These are phyloP conservation scores for Microcaecilia unicolor DNA, from an alignment of 2,797 vertebrate species.

Conservation along the genomic window DNA sequence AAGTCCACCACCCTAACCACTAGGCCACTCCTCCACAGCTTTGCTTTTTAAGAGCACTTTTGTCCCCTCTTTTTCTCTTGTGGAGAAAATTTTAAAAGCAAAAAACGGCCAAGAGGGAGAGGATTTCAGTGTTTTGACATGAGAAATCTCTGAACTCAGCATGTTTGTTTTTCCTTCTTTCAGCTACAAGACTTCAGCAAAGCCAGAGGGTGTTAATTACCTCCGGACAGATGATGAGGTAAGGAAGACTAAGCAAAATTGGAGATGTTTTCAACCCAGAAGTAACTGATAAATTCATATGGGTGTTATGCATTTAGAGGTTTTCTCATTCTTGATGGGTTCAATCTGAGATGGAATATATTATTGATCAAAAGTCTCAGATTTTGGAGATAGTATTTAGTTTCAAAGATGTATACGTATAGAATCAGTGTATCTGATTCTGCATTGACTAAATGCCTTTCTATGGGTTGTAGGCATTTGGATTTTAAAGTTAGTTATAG, in stretches of 20 bases:
- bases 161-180: conserved; percentile 26
- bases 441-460: too few relatives aligned
- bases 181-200: conserved; percentile 82
- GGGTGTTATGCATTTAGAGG: neutral
- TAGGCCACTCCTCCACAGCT: too few relatives aligned
- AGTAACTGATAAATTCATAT: neutral
- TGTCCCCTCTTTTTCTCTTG: neutral
- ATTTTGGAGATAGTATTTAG: too few relatives aligned
- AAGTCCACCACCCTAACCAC: too few relatives aligned
- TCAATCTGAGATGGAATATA: neutral
- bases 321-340: neutral
- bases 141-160: neutral
- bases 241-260: conserved; percentile 19
- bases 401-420: too few relatives aligned
- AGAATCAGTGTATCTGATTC: too few relatives aligned
- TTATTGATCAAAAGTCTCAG: too few relatives aligned
- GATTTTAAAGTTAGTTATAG: too few relatives aligned
- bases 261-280: neutral
- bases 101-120: conserved; percentile 9
- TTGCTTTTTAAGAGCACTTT: too few relatives aligned
- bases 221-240: conserved; percentile 90
- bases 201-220: conserved; percentile 74
- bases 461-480: too few relatives aligned
- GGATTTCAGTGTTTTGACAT: too few relatives aligned
- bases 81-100: conserved; percentile 9